Evolutionary conservation across 1,140 invertebrate genomes (phyloP), one percentile per base, ranked within the genome.

Genomic region (Nomia melanderi): DNA sequence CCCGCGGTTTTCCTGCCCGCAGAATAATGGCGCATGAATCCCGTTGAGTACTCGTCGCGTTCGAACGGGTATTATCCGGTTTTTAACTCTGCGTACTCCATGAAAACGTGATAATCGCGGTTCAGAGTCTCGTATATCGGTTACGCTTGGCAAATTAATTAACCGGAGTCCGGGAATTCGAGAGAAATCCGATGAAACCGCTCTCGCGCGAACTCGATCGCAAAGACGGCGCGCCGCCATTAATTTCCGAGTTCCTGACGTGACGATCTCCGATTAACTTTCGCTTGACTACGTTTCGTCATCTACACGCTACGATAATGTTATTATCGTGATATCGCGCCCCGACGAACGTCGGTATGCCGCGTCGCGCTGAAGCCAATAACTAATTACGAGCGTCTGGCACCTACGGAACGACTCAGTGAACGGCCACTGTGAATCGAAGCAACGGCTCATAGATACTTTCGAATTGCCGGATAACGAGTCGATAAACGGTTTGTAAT

Each of bases 281-380:
- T 75, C 44, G 14, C 36, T 29, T 29, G 14, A 12, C 23, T 7
- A 8, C 36, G 53, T 60, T 56, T 59, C 53, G 44, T 67, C 64
- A 81, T 50, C 63, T 65, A 59, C 41, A 29, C 17, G 8, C n/a
- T 36, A 27, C 8, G 31, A 41, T 36, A 54, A 64, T 41, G 64
- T 64, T 70, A 63, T 66, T 47, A 76, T 64, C 66, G 56, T 78
- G 62, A 56, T 63, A 8, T 53, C 53, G 47, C 63, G 62, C 53
- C 27, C 9, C 39, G 54, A 47, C 25, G 54, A 70, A 79, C 71
- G 71, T 60, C 67, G 41, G 57, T 39, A 31, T 4, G 57, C 53
- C 69, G 17, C 60, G 54, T 59, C 69, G 17, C 60, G 54, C 53
- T 82, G 65, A 66, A 79, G 75, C 71, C 77, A 66, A 79, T 76